Evolutionary conservation across 2,888 invertebrate species (phyloP), one percentile per base, ranked within the genome.

Genomic region (Autographa pulchrina): DNA sequence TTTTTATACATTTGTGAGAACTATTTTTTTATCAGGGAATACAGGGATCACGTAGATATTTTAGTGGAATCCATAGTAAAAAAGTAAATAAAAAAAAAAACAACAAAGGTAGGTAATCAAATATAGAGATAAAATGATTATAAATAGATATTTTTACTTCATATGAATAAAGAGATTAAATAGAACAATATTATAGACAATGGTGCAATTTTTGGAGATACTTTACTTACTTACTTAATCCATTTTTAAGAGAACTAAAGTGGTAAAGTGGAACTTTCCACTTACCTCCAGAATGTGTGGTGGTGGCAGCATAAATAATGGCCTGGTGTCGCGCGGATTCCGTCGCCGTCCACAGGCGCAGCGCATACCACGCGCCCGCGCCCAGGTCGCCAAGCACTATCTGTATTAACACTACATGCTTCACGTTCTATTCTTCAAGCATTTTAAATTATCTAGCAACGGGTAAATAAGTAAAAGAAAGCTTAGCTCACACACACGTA

Each of bases 351-450:
- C 97, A 97, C 13, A 98, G 91, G 52, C 97, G 96, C 61, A 98
- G 92, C 59, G 97, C 97, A 87, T 98, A 98, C 97, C 98, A 97
- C 0, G 97, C 97, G 0, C 97, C 97, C 0, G 98, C 97, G 8
- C 96, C 92, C 16, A 98, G 92, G 69, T 97, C 97, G 18, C 97
- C 96, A 35, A 98, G 89, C 59, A 95, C 89, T 35, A 96, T 94
- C 96, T 96, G 38, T 18, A 52, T 20, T 18, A 1, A 16, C 8
- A 65, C 62, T 32, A 38, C 6, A 52, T 31, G 32, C 31, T 35
- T 60, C 16, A 60, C 6, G 63, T 5, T 20, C 54, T 11, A 7
- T 41, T 41, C 20, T 5, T 16, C 13, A 18, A 14, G 6, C 3
- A 16, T 25, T 58, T 18, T 5, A 9, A 16, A n/a, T 1, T 32